phyloP scores from a whole-genome alignment of 1,140 invertebrate species.

The Melanaphis sacchari region DNA sequence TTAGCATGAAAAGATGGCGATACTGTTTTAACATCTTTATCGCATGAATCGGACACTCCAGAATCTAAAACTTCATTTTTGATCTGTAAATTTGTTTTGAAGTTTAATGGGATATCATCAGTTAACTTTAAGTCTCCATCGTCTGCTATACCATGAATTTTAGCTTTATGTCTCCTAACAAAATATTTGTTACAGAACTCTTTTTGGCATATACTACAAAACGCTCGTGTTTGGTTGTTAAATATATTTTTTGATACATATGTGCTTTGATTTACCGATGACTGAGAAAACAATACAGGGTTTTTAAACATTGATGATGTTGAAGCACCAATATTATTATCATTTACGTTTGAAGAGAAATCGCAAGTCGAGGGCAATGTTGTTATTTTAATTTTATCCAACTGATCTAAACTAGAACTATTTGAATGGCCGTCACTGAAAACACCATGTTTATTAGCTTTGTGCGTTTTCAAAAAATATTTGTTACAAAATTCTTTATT shows the following conservation, averaged over 20 bases:
- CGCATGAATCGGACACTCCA: neutral
- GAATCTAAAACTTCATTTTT: neutral
- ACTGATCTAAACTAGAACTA: constrained; percentile 21
- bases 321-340: neutral
- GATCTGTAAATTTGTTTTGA: neutral
- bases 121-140: neutral
- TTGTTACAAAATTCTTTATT: constrained; percentile 99
- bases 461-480: constrained; percentile 98
- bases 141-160: constrained; percentile 66
- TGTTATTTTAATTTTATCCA: constrained; percentile 46
- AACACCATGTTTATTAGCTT: constrained; percentile 93
- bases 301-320: constrained; percentile 56
- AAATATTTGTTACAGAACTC: constrained; percentile 80
- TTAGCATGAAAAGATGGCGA: neutral
- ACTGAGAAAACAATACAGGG: neutral
- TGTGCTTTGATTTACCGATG: neutral
- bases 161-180: constrained; percentile 71
- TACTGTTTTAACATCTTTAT: neutral
- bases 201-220: constrained; percentile 71
- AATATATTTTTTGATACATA: neutral
- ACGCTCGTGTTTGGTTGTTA: constrained; percentile 65
- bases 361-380: neutral
- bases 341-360: neutral
- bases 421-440: constrained; percentile 68
- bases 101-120: neutral